Conservation (phyloP, 92 coral and sea anemone species). For the Plumapathes pennacea region DNA sequence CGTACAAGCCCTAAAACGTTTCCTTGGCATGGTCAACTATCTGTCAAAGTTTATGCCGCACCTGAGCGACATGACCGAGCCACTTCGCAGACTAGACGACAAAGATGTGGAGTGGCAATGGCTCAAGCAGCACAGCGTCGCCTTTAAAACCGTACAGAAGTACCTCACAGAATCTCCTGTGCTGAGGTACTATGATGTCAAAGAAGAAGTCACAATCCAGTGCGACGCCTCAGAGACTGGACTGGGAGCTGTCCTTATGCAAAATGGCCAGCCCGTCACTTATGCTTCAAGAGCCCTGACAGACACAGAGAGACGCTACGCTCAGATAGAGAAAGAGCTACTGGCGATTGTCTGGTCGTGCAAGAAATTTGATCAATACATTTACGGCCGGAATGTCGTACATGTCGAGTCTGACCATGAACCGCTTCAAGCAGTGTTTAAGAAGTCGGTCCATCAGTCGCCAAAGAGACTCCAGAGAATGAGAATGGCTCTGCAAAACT, state of each 20-base stretch:
- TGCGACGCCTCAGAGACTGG: slow-evolving; percentile 15
- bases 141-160: slow-evolving; percentile 22
- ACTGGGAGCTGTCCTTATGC: slow-evolving; percentile 25
- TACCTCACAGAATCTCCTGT: slow-evolving; percentile 17
- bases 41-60: slow-evolving; percentile 43
- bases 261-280: slow-evolving; percentile 31
- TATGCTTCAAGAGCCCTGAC: slow-evolving; percentile 36
- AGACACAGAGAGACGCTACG: slow-evolving; percentile 28
- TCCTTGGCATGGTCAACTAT: slow-evolving; percentile 47
- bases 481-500: slow-evolving; percentile 28
- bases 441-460: slow-evolving; percentile 29
- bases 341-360: slow-evolving; percentile 45
- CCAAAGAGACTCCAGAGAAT: slow-evolving; percentile 26
- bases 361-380: slow-evolving; percentile 49
- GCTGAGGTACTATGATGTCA: slow-evolving; percentile 24
- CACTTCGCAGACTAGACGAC: slow-evolving; percentile 11
- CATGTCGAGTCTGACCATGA: slow-evolving; percentile 26
- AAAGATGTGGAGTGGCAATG: slow-evolving; percentile 38
- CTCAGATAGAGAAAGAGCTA: slow-evolving; percentile 40
- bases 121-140: slow-evolving; percentile 31
- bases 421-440: slow-evolving; percentile 43
- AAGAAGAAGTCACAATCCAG: slow-evolving; percentile 21
- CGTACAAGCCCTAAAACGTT: slow-evolving; percentile 19
- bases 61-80: slow-evolving; percentile 30
- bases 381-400: slow-evolving; percentile 25